Conservation (phyloP, 2,888 invertebrate genomes). For the Drosophila acutilabella region DNA sequence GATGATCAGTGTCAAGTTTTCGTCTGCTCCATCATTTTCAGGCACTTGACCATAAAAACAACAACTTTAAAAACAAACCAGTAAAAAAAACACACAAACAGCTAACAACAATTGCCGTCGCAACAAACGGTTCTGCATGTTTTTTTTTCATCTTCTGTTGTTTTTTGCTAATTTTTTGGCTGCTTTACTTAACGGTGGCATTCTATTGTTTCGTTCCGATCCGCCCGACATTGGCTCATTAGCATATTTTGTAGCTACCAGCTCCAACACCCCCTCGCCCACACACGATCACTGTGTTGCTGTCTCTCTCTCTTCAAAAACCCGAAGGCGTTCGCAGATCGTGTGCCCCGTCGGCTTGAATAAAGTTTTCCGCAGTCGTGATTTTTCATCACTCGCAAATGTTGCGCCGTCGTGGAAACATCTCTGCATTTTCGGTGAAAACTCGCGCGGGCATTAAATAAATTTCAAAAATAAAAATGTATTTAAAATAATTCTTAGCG, state of each 20-base stretch:
- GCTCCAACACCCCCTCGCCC: slow-evolving; percentile 5
- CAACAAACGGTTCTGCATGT: slow-evolving; percentile 38
- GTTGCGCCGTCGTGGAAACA: slow-evolving; percentile 62
- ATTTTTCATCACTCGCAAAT: slow-evolving; percentile 83
- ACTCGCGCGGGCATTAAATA: slow-evolving; percentile 11
- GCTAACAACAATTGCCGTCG: not conserved
- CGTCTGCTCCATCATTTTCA: slow-evolving; percentile 63
- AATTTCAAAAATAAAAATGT: not conserved
- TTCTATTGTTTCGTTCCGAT: slow-evolving; percentile 66
- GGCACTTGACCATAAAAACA: slow-evolving; percentile 75
- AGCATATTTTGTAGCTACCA: slow-evolving; percentile 59
- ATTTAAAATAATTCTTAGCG: not conserved
- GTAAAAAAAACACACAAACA: not conserved
- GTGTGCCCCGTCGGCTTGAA: slow-evolving; percentile 36
- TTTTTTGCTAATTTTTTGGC: slow-evolving; percentile 63
- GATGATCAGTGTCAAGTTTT: slow-evolving; percentile 84
- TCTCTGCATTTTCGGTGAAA: slow-evolving; percentile 44
- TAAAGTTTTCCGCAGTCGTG: slow-evolving; percentile 81
- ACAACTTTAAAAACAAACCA: not conserved
- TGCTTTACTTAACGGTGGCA: slow-evolving; percentile 71
- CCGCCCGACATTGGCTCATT: slow-evolving; percentile 64
- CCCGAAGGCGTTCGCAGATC: slow-evolving; percentile 28
- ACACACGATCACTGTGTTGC: too few relatives aligned
- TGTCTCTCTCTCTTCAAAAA: not conserved
- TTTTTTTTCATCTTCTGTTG: too few relatives aligned